These are phyloP conservation scores for Mnemiopsis leidyi DNA, from an alignment of 37 sponge, comb jelly and placozoan species.

Conservation along the genomic window DNA sequence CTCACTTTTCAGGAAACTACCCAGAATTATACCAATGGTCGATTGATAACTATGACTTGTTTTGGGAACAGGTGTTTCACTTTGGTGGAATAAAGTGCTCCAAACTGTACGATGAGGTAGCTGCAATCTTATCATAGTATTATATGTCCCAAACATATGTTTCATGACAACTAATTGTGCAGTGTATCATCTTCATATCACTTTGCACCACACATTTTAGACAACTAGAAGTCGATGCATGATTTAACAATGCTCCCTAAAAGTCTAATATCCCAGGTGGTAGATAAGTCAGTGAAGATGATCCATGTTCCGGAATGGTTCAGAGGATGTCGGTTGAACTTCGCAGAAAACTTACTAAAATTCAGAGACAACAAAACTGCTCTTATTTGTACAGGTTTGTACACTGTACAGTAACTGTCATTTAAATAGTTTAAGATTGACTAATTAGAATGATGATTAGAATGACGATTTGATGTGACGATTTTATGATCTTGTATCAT, in stretches of 20 bases:
- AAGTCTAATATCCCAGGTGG: conserved; percentile 79
- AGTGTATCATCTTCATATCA: no score
- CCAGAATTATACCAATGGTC: conserved; percentile 92
- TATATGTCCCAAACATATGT: no score
- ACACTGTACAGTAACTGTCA: background rate
- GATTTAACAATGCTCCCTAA: no score
- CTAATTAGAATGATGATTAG: no score
- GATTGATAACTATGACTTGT: conserved; percentile 74
- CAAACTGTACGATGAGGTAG: conserved; percentile 77
- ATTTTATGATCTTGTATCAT: background rate
- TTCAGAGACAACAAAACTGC: conserved; percentile 75
- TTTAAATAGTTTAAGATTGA: background rate
- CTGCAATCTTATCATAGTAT: no score
- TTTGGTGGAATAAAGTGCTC: conserved; percentile 79
- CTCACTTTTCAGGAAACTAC: conserved; percentile 73
- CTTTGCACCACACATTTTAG: no score
- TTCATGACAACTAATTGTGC: no score
- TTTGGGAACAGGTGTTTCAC: conserved; percentile 92
- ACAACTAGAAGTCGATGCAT: no score
- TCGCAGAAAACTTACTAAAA: conserved; percentile 91
- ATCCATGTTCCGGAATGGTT: conserved; percentile 94
- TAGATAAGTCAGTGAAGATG: conserved; percentile 80
- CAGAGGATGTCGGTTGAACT: conserved; percentile 87
- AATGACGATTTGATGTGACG: background rate
- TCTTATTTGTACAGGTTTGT: conserved; percentile 75